Base-by-base conservation (phyloP, 2,888 invertebrate genomes). In the Prosopocoilus inquinatus region DNA sequence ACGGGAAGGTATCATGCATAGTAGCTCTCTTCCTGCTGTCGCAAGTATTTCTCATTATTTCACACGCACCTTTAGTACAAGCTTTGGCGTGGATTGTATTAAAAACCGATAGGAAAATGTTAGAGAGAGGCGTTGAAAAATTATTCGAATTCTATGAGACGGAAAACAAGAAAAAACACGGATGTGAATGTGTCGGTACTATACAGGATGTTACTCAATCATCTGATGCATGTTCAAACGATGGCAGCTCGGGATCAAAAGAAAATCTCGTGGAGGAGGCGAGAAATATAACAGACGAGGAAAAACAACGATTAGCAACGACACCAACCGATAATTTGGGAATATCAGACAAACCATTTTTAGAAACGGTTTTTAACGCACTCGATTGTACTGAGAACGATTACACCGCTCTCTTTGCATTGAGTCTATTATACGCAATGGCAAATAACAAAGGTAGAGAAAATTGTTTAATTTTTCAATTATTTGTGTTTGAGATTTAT, bases 11-110 rank as follows among this genome's bases (percentile, higher is more conserved):
- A 0, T 94, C 95, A 57, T 90, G 91, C 58, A 92, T 96, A 8
- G 94, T 96, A 3, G 87, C 96, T 0, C 79, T 97, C 58, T 97
- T 94, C 79, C 80, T 97, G 54, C 79, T 96, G 58, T 95, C 96
- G 1, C 91, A 96, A 84, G 95, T 98, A 45, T 97, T 97, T 79
- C 81, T 97, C 54, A 96, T 97, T 62, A 87, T 97, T 61, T 90
- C 91, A 2, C 94, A 97, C 74, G 86, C 88, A 1, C 94, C 96
- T 0, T 83, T 98, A 64, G 94, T 97, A 3, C 90, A 93, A 68
- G 89, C 91, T 4, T 77, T 98, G 62, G 94, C 96, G 38, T 89
- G 94, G 84, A 91, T 95, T 53, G 88, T 97, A 70, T 78, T 97
- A 34, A 90, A 93, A 74, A 91, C 92, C 1, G 90, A 94, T 69